Evolutionary conservation across 2,888 invertebrate genomes (phyloP), one percentile per base, ranked within the genome.

Genomic region (Portevinia maculata): DNA sequence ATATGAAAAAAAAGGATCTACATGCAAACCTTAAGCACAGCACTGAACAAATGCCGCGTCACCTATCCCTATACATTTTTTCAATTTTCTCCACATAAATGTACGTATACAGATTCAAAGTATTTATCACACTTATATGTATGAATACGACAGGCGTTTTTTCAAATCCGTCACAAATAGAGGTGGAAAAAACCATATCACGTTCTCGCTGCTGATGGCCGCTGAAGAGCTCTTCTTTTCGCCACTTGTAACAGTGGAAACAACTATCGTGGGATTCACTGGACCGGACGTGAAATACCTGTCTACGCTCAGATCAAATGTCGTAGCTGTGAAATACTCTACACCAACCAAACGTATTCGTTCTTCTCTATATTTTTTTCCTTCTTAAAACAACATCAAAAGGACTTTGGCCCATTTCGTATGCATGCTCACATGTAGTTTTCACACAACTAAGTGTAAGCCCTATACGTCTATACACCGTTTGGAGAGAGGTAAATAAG

Each of bases 371-470:
- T 65, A 44, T 60, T 37, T 52, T 41, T 21, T 71, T 64, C 39
- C 53, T 60, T 11, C 28, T 44, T 21, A 7, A 53, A 5, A 19
- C 53, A 60, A 21, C 21, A 34, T 32, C 55, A 55, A 46, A 55
- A 73, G 64, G 55, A n/a, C 48, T 60, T 60, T 73, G 50, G 19
- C 57, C 55, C 57, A 69, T 59, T 50, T 52, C 57, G 55, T 70
- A 79, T 74, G 75, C 64, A 75, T 70, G 57, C 69, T n/a, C 64
- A 59, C 30, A 79, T 64, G 64, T 53, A 59, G 44, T 52, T 52
- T 44, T 50, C 62, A 73, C 34, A 55, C 41, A 48, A 67, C 39
- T 37, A 34, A 50, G 65, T 67, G 55, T 48, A 39, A 73, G 65
- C 65, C 44, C 60, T 48, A 57, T 48, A 65, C 28, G 9, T 9